These are phyloP conservation scores for Mus caroli DNA, from an alignment of 2,797 vertebrate species.

Conservation along the genomic window DNA sequence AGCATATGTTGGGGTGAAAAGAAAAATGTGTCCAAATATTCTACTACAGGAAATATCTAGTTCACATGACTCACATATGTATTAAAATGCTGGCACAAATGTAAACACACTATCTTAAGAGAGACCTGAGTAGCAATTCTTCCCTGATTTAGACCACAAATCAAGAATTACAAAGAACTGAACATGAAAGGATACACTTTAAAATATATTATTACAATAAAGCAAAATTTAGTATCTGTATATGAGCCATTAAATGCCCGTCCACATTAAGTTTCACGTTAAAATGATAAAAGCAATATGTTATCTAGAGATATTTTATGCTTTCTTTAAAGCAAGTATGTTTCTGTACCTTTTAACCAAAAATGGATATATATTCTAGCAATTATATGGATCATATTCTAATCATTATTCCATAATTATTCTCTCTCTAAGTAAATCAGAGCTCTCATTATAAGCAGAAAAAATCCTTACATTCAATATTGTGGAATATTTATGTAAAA, in stretches of 20 bases:
- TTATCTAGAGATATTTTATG: slow-evolving; percentile 39
- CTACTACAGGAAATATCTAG: neutral
- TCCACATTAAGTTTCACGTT: neutral
- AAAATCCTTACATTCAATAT: slow-evolving; percentile 85
- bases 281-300: neutral
- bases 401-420: slow-evolving; percentile 85
- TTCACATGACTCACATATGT: neutral
- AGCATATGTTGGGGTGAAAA: neutral
- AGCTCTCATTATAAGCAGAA: slow-evolving; percentile 86
- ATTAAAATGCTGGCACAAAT: neutral
- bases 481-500: slow-evolving; percentile 87
- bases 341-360: neutral
- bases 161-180: neutral
- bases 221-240: neutral
- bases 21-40: slow-evolving; percentile 31
- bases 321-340: slow-evolving; percentile 64
- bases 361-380: slow-evolving; percentile 19
- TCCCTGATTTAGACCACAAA: neutral
- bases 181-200: neutral
- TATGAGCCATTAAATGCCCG: neutral
- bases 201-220: neutral
- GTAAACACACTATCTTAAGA: neutral
- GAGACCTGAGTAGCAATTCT: neutral
- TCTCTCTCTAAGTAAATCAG: slow-evolving; percentile 85
- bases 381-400: slow-evolving; percentile 80